These are phyloP conservation scores for Carassius carassius DNA, from an alignment of 2,113 vertebrate species.

Conservation along the genomic window DNA sequence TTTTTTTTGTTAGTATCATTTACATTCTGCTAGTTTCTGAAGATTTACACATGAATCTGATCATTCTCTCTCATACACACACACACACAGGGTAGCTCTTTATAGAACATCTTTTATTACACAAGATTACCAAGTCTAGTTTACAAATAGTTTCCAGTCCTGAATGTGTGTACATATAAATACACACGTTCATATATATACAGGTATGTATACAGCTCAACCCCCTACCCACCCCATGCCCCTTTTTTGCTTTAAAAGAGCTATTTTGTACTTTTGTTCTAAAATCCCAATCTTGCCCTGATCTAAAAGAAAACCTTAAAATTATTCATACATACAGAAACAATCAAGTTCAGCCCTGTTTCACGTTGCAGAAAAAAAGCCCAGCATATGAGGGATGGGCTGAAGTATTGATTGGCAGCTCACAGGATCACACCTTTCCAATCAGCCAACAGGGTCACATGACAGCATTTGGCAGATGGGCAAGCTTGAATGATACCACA, in stretches of 20 bases:
- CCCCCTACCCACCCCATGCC: constrained; percentile 57
- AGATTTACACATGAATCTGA: not conserved
- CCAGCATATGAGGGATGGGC: constrained; percentile 58
- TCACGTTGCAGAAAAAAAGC: constrained; percentile 55
- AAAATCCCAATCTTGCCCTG: constrained; percentile 53
- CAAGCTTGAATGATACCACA: constrained; percentile 57
- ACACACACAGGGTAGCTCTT: constrained; percentile 49
- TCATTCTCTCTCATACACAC: not conserved
- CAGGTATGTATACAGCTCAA: constrained; percentile 73
- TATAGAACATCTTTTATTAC: constrained; percentile 83
- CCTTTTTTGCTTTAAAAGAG: constrained; percentile 62
- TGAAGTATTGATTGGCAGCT: constrained; percentile 66
- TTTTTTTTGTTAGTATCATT: not conserved
- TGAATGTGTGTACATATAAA: constrained; percentile 73
- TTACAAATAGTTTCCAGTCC: constrained; percentile 81
- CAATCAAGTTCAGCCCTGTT: constrained; percentile 58
- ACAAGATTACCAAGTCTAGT: constrained; percentile 79
- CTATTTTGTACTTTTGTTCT: constrained; percentile 50
- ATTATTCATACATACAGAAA: constrained; percentile 67
- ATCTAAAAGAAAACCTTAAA: constrained; percentile 69
- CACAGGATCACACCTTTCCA: constrained; percentile 63
- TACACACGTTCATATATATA: constrained; percentile 78
- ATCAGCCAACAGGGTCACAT: constrained; percentile 61
- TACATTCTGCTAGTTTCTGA: not conserved
- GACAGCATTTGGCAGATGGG: constrained; percentile 70